phyloP scores from a whole-genome alignment of 2,797 vertebrate species.

The Rousettus madagascariensis region DNA sequence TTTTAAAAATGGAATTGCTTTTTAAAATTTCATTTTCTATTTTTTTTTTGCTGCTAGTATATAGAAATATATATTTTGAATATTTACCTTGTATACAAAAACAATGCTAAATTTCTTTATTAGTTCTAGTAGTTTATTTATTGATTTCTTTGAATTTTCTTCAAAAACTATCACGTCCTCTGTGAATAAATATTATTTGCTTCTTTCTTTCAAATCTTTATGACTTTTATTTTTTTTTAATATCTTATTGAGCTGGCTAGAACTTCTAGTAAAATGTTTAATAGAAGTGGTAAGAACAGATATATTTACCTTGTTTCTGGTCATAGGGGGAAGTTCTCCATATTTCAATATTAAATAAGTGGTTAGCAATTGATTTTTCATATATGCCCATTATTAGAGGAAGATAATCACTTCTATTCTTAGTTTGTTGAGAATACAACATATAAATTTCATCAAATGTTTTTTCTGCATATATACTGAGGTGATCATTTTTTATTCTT shows the following conservation, averaged over 20 bases:
- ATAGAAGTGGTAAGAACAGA: neutral
- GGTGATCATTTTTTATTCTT: neutral
- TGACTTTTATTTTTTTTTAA: constrained; percentile 9
- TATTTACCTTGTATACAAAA: neutral
- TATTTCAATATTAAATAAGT: neutral
- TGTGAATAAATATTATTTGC: neutral
- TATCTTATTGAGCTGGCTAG: neutral
- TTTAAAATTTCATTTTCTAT: neutral
- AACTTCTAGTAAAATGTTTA: neutral
- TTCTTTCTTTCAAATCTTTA: neutral
- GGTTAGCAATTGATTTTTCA: neutral
- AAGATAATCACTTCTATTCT: neutral
- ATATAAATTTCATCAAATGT: neutral
- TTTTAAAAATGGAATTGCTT: neutral
- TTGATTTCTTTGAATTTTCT: neutral
- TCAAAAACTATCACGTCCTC: neutral
- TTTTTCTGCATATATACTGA: neutral
- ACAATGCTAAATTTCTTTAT: neutral
- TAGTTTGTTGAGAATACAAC: neutral
- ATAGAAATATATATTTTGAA: constrained; percentile 15
- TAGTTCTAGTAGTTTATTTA: neutral
- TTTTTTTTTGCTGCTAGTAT: neutral
- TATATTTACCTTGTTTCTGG: neutral
- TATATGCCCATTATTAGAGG: neutral
- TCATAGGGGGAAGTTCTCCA: neutral